Evolutionary conservation across 2,888 invertebrate species (phyloP), one percentile per base, ranked within the genome.

Genomic region (Geophilus truncorum): DNA sequence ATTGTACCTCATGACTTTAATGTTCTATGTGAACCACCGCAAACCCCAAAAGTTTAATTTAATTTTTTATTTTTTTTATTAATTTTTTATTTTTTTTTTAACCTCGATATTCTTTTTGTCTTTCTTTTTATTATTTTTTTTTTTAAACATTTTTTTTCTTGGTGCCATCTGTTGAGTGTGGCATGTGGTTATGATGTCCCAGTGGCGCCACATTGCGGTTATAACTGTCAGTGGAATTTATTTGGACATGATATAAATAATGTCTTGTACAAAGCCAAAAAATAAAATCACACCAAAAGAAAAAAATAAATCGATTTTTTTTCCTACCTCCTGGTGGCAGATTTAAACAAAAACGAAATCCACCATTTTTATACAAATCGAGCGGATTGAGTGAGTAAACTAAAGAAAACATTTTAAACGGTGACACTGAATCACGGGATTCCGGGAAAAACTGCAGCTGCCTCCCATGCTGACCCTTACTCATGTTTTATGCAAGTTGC

Each of bases 401-500:
- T 28, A 62, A 62, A 62, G 62, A 62, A 62, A 62, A 62, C 62
- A 62, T 28, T 45, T 62, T 28, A 62, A 62, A 62, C 25, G 62
- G 62, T 62, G 62, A 62, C 62, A 62, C 62, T 62, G 62, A 62
- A 62, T 62, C 62, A 62, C 62, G 15, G 62, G 62, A 62, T 62
- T 62, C 25, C 7, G 62, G 62, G 62, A 23, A 62, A 62, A 62
- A 62, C 25, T 15, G 62, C 62, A 62, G 62, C 62, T 62, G 62
- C 62, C 62, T 25, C 62, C 62, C 62, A 28, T 62, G 62, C 62
- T 62, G 62, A 62, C 62, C 62, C 62, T 25, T 62, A 23, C 62
- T 62, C 62, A 62, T 62, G 62, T 62, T 62, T 62, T 62, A 62
- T 62, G 62, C 62, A 62, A 62, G 62, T 62, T 62, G 62, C 62